Evolutionary conservation across 2,797 vertebrate genomes (phyloP), one percentile per base, ranked within the genome.

Genomic region (Geotrypetes seraphini): DNA sequence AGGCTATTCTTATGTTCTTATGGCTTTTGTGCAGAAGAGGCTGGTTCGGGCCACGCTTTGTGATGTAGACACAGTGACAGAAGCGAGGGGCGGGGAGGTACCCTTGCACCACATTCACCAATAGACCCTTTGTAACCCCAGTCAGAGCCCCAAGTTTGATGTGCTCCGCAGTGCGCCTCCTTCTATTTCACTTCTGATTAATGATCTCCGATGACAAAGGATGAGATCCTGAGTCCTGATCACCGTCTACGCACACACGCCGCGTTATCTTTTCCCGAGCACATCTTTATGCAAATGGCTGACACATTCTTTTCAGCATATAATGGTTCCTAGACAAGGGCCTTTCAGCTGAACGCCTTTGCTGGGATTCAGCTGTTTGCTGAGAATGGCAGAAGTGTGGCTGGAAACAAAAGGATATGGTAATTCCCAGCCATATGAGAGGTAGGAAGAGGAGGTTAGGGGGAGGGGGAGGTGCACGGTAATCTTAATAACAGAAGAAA

Each of bases 201-300:
- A 15, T 2, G 49, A 29, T n/a, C n/a, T n/a, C n/a, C 36, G 11
- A 16, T 15, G 26, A 24, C 31, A 10, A 28, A n/a, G 29, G 41
- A 35, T 34, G 23, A 7, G 6, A 7, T 5, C n/a, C 0, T 9
- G 15, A 33, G 10, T 42, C 53, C 33, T 36, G 57, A 39, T 29
- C 15, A 19, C n/a, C 7, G 41, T 39, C 50, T 9, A 40, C 47
- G 36, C 25, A 33, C 1, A 4, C 4, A n/a, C 22, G 5, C 49
- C 53, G 37, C 48, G 54, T 51, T 54, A 63, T 64, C 68, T 64
- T 36, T 57, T n/a, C 32, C 49, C 46, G 34, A 53, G 58, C 63
- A 64, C 57, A 69, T 69, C 69, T 62, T 62, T 29, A 69, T 69
- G 65, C 27, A 69, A 71, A 69, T 66, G 41, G 7, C 7, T 28